A percentile compares a stretch with the other conserved stretches of the same genome.
Conservation (phyloP, 2,888 invertebrate genomes). For the Argyra leucocephala region DNA sequence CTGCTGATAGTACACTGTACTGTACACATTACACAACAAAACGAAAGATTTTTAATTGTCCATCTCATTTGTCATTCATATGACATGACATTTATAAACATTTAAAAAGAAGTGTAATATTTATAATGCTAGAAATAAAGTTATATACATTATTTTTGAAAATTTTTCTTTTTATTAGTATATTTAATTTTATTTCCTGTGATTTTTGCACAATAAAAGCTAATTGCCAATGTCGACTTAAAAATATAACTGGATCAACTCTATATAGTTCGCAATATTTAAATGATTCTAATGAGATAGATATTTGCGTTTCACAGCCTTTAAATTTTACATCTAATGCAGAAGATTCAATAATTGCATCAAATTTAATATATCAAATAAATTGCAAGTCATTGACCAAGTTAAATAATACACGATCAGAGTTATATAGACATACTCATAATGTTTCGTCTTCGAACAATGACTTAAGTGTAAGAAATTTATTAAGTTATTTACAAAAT, state of each 20-base stretch:
- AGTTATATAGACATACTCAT: no score
- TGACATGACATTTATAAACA: no score
- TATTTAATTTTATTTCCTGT: not conserved
- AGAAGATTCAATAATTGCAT: not conserved
- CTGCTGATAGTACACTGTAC: no score
- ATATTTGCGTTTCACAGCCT: not conserved
- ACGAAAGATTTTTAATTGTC: no score
- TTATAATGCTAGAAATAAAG: not conserved
- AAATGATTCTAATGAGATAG: not conserved
- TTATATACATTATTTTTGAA: not conserved
- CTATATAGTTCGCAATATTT: not conserved
- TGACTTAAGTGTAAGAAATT: not conserved
- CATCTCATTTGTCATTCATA: no score
- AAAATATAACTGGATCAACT: not conserved
- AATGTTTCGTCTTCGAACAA: not conserved
- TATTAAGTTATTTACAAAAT: not conserved
- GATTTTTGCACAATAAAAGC: not conserved
- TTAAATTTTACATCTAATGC: not conserved
- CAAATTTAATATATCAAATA: not conserved
- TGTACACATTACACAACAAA: no score
- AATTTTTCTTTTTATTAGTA: not conserved
- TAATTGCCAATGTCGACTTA: not conserved
- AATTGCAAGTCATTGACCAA: not conserved
- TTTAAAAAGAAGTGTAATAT: no score
- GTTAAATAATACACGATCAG: not conserved